Base-by-base conservation (phyloP, 2,888 invertebrate genomes). In the Eutolmus rufibarbis region DNA sequence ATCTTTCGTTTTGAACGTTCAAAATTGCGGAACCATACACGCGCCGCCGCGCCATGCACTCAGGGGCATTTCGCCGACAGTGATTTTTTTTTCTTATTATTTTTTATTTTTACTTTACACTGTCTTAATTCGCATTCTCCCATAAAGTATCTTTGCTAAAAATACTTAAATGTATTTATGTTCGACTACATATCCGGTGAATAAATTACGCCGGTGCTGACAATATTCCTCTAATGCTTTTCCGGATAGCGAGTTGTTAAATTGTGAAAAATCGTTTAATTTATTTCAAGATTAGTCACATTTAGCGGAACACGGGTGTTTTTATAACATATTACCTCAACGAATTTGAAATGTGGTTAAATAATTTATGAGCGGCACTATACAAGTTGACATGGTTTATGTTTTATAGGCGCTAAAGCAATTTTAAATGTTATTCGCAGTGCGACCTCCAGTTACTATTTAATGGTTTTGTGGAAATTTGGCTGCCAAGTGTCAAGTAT, bases 21-120 rank as follows among this genome's bases (percentile, higher is more conserved):
- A 19, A 78, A 40, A 78, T 78, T 78, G 78, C 78, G 78, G 78
- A 78, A 78, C 19, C 43, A 78, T 78, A 40, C 78, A 78, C 78
- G 78, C 78, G 78, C 34, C 76, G 23, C 66, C 23, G 19, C 16
- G n/a, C 78, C 46, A 40, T 43, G 19, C 43, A 78, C 19, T 78
- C 78, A 78, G 78, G 78, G 78, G 78, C 78, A 78, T 19, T 66
- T 66, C 12, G 66, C 14, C 66, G 23, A 66, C 66, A 66, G 66
- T 40, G n/a, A 51, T 51, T 7, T 19, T 23, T 12, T 19, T 23
- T 66, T 66, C 5, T 23, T 66, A 9, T 23, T 28, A 66, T 23
- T 28, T 9, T 66, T 66, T 9, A 66, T 66, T 66, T 23, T 66
- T 23, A 43, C 0, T 43, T 46, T 46, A 46, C 14, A 14, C 28